Percentiles rank a stretch among this genome's conserved stretches.
Conservation (phyloP, 2,797 vertebrate genomes). For the Rhinophrynus dorsalis region DNA sequence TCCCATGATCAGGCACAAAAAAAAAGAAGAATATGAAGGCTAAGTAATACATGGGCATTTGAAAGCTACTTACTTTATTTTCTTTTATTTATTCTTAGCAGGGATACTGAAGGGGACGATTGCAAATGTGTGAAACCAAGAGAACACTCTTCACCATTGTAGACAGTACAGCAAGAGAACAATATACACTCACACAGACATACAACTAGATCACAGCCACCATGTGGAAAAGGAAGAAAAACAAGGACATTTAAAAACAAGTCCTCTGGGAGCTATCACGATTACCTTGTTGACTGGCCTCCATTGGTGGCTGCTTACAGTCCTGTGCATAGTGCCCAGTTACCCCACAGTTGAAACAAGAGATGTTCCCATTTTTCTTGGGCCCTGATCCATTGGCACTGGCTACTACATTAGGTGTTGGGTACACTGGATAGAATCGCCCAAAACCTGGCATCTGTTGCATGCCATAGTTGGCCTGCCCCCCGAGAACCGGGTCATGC, state of each 20-base stretch:
- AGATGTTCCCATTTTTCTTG: conserved; percentile 89
- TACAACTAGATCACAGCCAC: conserved; percentile 53
- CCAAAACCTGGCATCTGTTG: conserved; percentile 86
- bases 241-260: conserved; percentile 69
- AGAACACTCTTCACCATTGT: background rate
- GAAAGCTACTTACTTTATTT: background rate
- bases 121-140: background rate
- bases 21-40: background rate
- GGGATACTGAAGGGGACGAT: background rate
- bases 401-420: conserved; percentile 77
- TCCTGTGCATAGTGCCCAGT: conserved; percentile 91
- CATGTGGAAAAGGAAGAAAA: conserved; percentile 55
- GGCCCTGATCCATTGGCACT: conserved; percentile 71
- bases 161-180: conserved; percentile 56
- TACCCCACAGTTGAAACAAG: conserved; percentile 91
- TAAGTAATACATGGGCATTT: background rate
- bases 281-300: conserved; percentile 91
- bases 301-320: conserved; percentile 90
- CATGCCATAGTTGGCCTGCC: conserved; percentile 83
- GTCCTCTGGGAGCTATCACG: conserved; percentile 70
- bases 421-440: conserved; percentile 81
- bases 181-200: conserved; percentile 57
- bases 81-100: background rate
- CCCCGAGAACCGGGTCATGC: conserved; percentile 86
- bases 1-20: conserved; percentile 22